A percentile compares a stretch with the other conserved stretches of the same genome.
Evolutionary conservation across 1,140 invertebrate species (phyloP).

Genomic region (Ridgeia piscesae): DNA sequence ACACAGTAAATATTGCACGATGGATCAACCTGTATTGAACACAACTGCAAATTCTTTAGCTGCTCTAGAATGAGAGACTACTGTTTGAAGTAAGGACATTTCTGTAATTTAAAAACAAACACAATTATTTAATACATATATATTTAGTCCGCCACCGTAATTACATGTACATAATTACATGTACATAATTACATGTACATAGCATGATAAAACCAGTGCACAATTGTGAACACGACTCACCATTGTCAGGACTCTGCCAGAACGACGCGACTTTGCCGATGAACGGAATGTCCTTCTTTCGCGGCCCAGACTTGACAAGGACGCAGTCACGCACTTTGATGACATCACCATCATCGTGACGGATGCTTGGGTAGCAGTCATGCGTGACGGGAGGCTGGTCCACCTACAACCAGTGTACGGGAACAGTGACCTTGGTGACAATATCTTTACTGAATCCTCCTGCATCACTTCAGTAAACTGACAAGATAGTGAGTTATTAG

Average conservation of each 20-base stretch:
- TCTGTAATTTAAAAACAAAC: too few relatives aligned
- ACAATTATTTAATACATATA: too few relatives aligned
- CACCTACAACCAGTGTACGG: background rate
- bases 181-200: too few relatives aligned
- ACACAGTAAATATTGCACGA: background rate
- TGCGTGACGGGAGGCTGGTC: background rate
- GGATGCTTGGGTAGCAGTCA: slow-evolving; percentile 85
- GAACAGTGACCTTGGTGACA: background rate
- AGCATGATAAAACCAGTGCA: too few relatives aligned
- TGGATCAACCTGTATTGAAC: background rate
- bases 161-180: too few relatives aligned
- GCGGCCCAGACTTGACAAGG: slow-evolving; percentile 68
- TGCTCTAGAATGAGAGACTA: background rate
- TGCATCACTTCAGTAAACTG: too few relatives aligned
- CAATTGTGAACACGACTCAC: slow-evolving; percentile 66
- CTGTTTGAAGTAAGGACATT: too few relatives aligned
- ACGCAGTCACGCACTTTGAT: slow-evolving; percentile 87
- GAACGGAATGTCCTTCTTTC: slow-evolving; percentile 85
- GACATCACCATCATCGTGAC: slow-evolving; percentile 79
- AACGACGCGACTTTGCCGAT: slow-evolving; percentile 90
- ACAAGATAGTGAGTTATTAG: background rate
- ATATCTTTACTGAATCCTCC: background rate
- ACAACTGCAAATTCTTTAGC: background rate
- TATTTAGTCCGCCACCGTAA: too few relatives aligned
- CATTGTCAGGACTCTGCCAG: slow-evolving; percentile 92